These are phyloP conservation scores for Patella pellucida DNA, from an alignment of 2,888 invertebrate genomes.

Conservation along the genomic window DNA sequence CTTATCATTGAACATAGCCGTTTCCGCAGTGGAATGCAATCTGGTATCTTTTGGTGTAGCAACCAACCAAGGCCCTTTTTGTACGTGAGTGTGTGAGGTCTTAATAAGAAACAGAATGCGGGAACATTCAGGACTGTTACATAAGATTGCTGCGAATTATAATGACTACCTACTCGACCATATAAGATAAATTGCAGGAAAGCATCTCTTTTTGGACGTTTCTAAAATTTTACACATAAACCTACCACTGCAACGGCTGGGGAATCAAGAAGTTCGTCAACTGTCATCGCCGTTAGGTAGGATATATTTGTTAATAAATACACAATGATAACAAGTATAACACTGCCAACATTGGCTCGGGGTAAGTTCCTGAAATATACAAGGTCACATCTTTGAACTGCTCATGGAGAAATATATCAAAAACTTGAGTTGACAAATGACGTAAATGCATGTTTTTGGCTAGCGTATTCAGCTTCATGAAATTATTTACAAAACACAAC, in stretches of 20 bases:
- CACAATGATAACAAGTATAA: conserved; percentile 83
- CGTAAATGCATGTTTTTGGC: neutral
- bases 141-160: no score
- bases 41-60: no score
- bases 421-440: neutral
- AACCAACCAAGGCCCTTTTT: neutral
- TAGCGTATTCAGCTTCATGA: neutral
- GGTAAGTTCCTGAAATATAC: conserved; percentile 80
- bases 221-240: conserved; percentile 21
- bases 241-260: conserved; percentile 86
- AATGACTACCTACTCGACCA: no score
- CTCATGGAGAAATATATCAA: neutral
- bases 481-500: neutral
- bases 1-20: no score
- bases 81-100: neutral
- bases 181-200: neutral
- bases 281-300: conserved; percentile 85
- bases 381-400: neutral
- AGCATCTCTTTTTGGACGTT: neutral
- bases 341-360: conserved; percentile 83
- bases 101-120: neutral
- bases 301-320: conserved; percentile 89
- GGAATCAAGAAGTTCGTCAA: conserved; percentile 80
- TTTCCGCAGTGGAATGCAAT: no score
- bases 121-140: neutral